These are phyloP conservation scores for Acleris sparsana DNA, from an alignment of 2,888 invertebrate species.

Conservation along the genomic window DNA sequence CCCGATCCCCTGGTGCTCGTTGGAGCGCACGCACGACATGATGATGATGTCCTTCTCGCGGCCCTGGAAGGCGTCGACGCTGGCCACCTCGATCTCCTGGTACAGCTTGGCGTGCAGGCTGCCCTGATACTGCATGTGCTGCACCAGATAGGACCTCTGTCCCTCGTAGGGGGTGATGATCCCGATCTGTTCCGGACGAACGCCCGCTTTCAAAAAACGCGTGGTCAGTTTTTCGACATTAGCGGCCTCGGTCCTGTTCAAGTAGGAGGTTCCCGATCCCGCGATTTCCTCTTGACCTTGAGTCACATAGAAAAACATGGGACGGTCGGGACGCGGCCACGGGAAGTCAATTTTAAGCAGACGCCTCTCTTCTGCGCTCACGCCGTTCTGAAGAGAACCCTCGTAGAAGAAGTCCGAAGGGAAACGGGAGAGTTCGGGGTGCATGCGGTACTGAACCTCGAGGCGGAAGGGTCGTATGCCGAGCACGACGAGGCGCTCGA, in stretches of 20 bases:
- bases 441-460: slow-evolving; percentile 99
- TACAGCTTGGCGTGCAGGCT: slow-evolving; percentile 98
- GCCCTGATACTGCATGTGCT: slow-evolving; percentile 99
- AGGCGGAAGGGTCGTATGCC: slow-evolving; percentile 98
- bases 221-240: slow-evolving; percentile 99
- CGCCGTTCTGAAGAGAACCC: slow-evolving; percentile 99
- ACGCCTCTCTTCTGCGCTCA: slow-evolving; percentile 97
- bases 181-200: slow-evolving; percentile 99
- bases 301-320: slow-evolving; percentile 99
- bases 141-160: slow-evolving; percentile 97
- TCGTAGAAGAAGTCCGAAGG: slow-evolving; percentile 99
- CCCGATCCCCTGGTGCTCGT: slow-evolving; percentile 99
- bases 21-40: slow-evolving; percentile 99
- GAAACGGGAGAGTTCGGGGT: slow-evolving; percentile 98
- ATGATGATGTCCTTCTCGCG: slow-evolving; percentile 99
- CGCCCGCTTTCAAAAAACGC: slow-evolving; percentile 95
- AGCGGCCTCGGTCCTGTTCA: slow-evolving; percentile 99
- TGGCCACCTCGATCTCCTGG: slow-evolving; percentile 99
- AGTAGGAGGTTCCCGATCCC: slow-evolving; percentile 98
- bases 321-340: slow-evolving; percentile 98
- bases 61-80: slow-evolving; percentile 99
- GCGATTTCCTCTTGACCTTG: slow-evolving; percentile 99
- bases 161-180: slow-evolving; percentile 99
- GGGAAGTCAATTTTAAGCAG: slow-evolving; percentile 96
- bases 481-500: slow-evolving; percentile 97